Base-by-base conservation (phyloP, 2,888 invertebrate species). In the Elgonia sp. region DNA sequence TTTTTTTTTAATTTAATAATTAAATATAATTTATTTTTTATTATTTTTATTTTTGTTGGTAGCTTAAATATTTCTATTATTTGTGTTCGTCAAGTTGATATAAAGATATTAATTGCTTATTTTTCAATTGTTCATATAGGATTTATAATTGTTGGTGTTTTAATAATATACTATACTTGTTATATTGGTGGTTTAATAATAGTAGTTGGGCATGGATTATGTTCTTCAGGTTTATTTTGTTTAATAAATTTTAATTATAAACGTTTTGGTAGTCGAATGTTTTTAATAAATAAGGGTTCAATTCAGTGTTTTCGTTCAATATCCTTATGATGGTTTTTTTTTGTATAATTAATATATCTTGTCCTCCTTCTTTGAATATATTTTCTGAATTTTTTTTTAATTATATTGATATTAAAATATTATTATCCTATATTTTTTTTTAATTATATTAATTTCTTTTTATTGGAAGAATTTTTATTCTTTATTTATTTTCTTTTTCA, bases 41-140 rank as follows among this genome's bases (percentile, higher is more conserved):
- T 87, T 94, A 90, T 94, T 96, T 95, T 95, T 95, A 63, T 95
- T 96, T 94, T 84, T 96, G 21, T 75, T 7, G 96, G 96, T 0
- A 96, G 96, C 0, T 92, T 96, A 91, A 96, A 93, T 95, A 96
- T 90, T 96, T 96, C 40, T 95, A 97, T 92, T 95, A 96, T 90
- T 21, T 97, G 97, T 96, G 95, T 97, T 93, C 96, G 95, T 89
- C 96, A 97, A 93, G 95, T 95, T 77, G 97, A 97, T 96, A 95
- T 97, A 94, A 97, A 97, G 92, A 95, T 96, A 89, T 95, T 97
- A 95, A 96, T 97, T 95, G 97, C 97, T 94, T 97, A 97, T 95
- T 97, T 97, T 90, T 97, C 97, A 53, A 96, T 97, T 0, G 95
- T 96, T 90, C 97, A 97, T 95, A 97, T 97, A 95, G 95, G 96